Evolutionary conservation across 1,140 invertebrate genomes (phyloP).

Genomic region (Drosophila bocki): DNA sequence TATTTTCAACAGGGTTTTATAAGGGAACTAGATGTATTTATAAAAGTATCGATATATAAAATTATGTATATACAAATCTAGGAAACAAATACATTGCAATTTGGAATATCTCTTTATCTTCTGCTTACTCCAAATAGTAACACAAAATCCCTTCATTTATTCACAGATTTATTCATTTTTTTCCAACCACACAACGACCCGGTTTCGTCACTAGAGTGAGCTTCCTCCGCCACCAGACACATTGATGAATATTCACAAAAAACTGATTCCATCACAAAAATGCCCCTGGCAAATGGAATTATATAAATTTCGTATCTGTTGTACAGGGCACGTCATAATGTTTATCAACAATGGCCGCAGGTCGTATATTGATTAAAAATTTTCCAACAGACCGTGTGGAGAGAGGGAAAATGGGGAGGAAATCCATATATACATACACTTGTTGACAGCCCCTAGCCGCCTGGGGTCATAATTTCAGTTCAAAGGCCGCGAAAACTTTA

Average conservation of each 20-base stretch:
- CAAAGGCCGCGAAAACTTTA: slow-evolving; percentile 56
- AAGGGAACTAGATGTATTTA: not conserved
- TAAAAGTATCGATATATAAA: too few relatives aligned
- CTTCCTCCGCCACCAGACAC: not conserved
- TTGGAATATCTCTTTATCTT: not conserved
- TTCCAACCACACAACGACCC: not conserved
- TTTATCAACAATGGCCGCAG: slow-evolving; percentile 75
- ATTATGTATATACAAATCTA: not conserved
- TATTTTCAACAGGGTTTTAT: not conserved
- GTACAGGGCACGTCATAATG: slow-evolving; percentile 56
- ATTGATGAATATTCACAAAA: slow-evolving; percentile 22
- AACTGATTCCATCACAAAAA: slow-evolving; percentile 37
- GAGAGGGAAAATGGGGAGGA: not conserved
- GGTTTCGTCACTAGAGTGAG: not conserved
- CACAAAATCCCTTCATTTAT: not conserved
- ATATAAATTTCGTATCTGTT: slow-evolving; percentile 62
- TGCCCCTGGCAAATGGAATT: slow-evolving; percentile 43
- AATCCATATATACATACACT: slow-evolving; percentile 41
- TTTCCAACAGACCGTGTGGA: slow-evolving; percentile 15
- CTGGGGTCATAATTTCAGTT: slow-evolving; percentile 64
- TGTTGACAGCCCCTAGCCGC: slow-evolving; percentile 61
- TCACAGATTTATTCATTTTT: not conserved
- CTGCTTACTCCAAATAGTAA: too few relatives aligned
- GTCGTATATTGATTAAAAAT: slow-evolving; percentile 77
- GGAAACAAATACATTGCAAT: not conserved